Evolutionary conservation across 2,888 invertebrate genomes (phyloP).

Genomic region (Archaeoteleia sp.): DNA sequence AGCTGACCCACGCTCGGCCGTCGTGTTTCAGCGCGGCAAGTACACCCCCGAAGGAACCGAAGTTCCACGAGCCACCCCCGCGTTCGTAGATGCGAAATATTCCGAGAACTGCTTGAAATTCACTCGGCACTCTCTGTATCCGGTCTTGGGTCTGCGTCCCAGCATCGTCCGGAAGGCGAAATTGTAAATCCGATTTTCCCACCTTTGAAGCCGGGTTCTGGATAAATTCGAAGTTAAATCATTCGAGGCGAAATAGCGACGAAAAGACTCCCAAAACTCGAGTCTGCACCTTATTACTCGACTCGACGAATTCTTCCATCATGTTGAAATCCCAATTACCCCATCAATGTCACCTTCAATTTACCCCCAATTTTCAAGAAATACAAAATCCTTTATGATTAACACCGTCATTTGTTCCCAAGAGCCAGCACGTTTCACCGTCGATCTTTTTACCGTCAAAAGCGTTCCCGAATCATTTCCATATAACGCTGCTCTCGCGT

Average conservation of each 20-base stretch:
- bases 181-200: constrained; percentile 70
- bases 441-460: constrained; percentile 48
- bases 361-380: neutral
- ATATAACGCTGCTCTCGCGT: constrained; percentile 49
- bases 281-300: too few species aligned
- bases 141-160: constrained; percentile 51
- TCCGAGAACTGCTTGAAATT: constrained; percentile 70
- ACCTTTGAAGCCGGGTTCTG: constrained; percentile 57
- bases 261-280: too few species aligned
- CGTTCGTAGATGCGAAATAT: constrained; percentile 54
- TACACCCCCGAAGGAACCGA: constrained; percentile 39
- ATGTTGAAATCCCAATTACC: constrained; percentile 1
- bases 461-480: constrained; percentile 63
- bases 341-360: neutral
- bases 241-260: constrained; percentile 48
- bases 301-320: constrained; percentile 43
- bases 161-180: constrained; percentile 56
- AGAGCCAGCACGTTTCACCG: constrained; percentile 39
- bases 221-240: constrained; percentile 59
- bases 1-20: constrained; percentile 49
- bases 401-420: constrained; percentile 2
- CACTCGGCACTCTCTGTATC: constrained; percentile 60
- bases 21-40: constrained; percentile 37
- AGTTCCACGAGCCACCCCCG: constrained; percentile 41
- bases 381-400: neutral